Evolutionary conservation across 2,113 vertebrate species (phyloP).

Genomic region (Lamprotornis superbus): DNA sequence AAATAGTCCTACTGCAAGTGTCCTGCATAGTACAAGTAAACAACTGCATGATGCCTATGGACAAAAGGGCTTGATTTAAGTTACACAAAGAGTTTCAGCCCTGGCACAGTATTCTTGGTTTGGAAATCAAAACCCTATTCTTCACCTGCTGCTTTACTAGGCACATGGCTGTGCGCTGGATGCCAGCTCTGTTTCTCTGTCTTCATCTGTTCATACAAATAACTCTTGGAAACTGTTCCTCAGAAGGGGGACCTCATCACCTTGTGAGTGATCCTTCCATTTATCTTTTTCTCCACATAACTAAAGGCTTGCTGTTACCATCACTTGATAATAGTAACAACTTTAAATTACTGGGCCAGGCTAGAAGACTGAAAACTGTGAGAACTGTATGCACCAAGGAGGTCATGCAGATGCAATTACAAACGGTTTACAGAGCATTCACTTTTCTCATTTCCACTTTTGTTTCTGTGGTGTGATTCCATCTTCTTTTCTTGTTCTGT

Average conservation of each 20-base stretch:
- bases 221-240: neutral
- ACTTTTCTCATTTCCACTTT: neutral
- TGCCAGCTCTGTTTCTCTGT: neutral
- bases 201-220: neutral
- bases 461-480: neutral
- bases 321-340: neutral
- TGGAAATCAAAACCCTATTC: neutral
- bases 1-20: neutral
- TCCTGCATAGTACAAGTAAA: neutral
- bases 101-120: neutral
- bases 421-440: neutral
- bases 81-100: neutral
- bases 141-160: neutral
- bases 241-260: neutral
- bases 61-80: neutral
- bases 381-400: neutral
- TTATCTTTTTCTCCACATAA: neutral
- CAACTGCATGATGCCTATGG: neutral
- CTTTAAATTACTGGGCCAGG: neutral
- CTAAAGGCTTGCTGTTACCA: neutral
- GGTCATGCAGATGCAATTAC: neutral
- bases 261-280: neutral
- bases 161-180: neutral
- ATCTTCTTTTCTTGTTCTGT: neutral
- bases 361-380: neutral